Conservation (phyloP, 2,113 vertebrate genomes). For the Anseranas semipalmata region DNA sequence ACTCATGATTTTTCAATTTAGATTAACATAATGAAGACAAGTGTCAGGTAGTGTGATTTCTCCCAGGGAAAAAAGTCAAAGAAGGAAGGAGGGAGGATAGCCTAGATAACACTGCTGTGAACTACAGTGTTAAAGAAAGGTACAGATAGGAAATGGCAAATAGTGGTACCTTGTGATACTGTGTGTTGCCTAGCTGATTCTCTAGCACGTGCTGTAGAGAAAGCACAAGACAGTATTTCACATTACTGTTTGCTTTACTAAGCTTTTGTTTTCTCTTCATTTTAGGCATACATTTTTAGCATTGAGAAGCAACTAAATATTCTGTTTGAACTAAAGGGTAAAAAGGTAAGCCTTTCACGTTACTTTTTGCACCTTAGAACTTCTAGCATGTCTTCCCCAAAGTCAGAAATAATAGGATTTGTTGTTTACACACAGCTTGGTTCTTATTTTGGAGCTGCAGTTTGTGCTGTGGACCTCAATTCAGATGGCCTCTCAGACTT, state of each 20-base stretch:
- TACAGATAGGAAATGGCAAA: not conserved
- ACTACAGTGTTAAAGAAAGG: not conserved
- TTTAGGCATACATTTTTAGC: slow-evolving; percentile 88
- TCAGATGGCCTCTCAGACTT: slow-evolving; percentile 92
- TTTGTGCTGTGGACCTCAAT: slow-evolving; percentile 92
- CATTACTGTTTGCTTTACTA: not conserved
- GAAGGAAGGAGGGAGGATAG: not conserved
- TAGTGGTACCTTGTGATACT: not conserved
- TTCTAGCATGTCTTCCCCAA: not conserved
- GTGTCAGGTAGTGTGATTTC: not conserved
- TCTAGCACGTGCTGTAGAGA: not conserved
- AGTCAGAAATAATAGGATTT: not conserved
- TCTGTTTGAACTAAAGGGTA: slow-evolving; percentile 81
- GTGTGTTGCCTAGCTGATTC: not conserved
- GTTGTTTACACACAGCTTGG: slow-evolving; percentile 81
- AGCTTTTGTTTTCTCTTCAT: not conserved
- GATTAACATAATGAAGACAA: not conserved
- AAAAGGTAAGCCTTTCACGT: slow-evolving; percentile 78
- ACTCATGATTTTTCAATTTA: not conserved
- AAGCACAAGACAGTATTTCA: not conserved
- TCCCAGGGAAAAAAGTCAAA: not conserved
- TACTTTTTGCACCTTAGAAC: not conserved
- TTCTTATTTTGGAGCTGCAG: slow-evolving; percentile 92
- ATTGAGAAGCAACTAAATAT: slow-evolving; percentile 74
- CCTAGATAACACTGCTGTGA: not conserved